Conservation (phyloP, 2,888 invertebrate genomes). For the Arctia plantaginis region DNA sequence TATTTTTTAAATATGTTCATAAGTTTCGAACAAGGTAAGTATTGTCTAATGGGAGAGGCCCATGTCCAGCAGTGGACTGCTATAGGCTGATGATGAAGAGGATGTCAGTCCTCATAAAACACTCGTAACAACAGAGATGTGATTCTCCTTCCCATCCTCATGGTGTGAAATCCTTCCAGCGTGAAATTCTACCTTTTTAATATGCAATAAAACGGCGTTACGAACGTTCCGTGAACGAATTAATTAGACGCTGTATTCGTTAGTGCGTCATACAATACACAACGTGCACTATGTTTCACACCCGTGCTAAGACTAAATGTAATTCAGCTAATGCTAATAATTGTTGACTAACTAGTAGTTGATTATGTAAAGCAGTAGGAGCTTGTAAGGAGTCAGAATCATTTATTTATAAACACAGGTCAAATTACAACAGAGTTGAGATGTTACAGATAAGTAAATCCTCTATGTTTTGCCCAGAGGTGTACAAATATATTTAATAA, state of each 20-base stretch:
- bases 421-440: too few relatives aligned
- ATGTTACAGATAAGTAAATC: too few relatives aligned
- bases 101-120: too few relatives aligned
- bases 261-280: neutral
- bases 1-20: too few relatives aligned
- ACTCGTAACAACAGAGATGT: neutral
- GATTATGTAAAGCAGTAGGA: neutral
- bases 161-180: neutral
- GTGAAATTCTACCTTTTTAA: neutral
- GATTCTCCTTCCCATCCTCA: neutral
- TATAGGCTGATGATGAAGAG: too few relatives aligned
- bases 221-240: neutral
- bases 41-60: too few relatives aligned
- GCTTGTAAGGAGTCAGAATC: too few relatives aligned
- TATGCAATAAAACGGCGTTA: neutral
- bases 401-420: too few relatives aligned
- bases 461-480: too few relatives aligned
- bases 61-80: too few relatives aligned
- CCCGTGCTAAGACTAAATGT: neutral
- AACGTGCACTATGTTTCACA: neutral
- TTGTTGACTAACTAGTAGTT: neutral
- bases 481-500: too few relatives aligned
- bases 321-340: neutral
- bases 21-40: too few relatives aligned
- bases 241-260: neutral